Percentiles rank a stretch among this genome's conserved stretches.
Evolutionary conservation across 64 coral and sea anemone species (phyloP).

Genomic region (Dendrophyllia cribrosa): DNA sequence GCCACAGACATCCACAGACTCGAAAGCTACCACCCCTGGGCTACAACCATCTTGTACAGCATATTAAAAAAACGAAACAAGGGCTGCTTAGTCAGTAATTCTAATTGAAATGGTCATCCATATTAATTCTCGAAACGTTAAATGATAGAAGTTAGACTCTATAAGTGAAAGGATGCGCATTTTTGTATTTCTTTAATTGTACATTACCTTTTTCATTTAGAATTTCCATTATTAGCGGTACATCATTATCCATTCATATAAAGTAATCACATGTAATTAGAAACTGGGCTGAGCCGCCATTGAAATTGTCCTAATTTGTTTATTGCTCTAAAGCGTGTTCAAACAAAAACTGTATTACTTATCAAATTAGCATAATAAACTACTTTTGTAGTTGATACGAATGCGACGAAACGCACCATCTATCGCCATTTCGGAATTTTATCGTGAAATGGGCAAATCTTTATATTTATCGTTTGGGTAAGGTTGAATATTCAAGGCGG

Average conservation of each 20-base stretch:
- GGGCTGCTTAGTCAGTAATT: no score
- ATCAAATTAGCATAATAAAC: conserved; percentile 37
- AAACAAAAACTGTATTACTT: conserved; percentile 10
- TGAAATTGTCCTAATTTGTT: conserved; percentile 25
- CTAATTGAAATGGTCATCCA: no score
- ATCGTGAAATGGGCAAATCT: not conserved
- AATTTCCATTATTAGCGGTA: not conserved
- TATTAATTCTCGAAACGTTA: no score
- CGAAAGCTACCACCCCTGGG: no score
- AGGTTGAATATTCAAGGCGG: not conserved
- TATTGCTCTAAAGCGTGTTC: conserved; percentile 28
- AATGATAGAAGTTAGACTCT: no score
- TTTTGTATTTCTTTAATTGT: not conserved
- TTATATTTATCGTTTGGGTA: not conserved
- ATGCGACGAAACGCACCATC: not conserved
- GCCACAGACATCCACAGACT: no score
- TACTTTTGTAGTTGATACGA: not conserved
- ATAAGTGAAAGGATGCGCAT: no score
- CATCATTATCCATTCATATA: not conserved
- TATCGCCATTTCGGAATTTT: not conserved
- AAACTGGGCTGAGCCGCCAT: not conserved
- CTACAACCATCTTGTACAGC: no score
- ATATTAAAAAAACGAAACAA: no score
- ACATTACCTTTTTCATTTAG: not conserved
- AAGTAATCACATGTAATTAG: conserved; percentile 29